Evolutionary conservation across 2,888 invertebrate species (phyloP), one percentile per base, ranked within the genome.

Genomic region (Liposcelis brunnea): DNA sequence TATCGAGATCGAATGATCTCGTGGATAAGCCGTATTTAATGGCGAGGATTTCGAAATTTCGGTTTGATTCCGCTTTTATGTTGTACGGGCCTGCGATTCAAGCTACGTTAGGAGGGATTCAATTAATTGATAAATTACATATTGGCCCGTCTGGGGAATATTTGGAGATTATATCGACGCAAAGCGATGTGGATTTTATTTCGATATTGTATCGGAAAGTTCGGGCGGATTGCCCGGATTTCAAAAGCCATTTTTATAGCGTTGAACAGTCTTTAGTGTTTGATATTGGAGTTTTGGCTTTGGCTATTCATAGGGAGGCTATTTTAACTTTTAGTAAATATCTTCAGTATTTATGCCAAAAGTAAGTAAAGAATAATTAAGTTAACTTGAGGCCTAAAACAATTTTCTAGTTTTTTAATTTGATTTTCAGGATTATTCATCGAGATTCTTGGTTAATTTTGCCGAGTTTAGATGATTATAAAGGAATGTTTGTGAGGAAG

Each of bases 221-320:
- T 0, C 72, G 75, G 38, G 79, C 83, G 0, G 74, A 77, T 55
- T 86, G 86, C 59, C 84, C 85, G 1, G 86, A 87, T 59, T 86
- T 85, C 62, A 75, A 77, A 56, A 71, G 75, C 0, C 77, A 81
- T 56, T 87, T 85, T 59, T 80, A 81, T 58, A 80, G 74, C 55
- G 80, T 84, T 35, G 84, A 85, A 60, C 80, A 81, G 49, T 78
- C 80, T 0, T 59, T 84, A 43, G 78, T 83, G 35, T 66, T 80
- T 1, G 81, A 83, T 57, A 64, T 80, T 42, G 75, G 72, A 34
- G 67, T 69, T 21, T 54, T 77, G 3, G 64, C 74, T 36, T 55
- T 83, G n/a, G 65, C 77, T 31, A 69, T 83, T 43, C 82, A 85
- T 58, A 74, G 80, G 47, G 76, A 78, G 45, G 80, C 83, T 1